Evolutionary conservation across 2,797 vertebrate genomes (phyloP).

Genomic region (Alosa sapidissima): DNA sequence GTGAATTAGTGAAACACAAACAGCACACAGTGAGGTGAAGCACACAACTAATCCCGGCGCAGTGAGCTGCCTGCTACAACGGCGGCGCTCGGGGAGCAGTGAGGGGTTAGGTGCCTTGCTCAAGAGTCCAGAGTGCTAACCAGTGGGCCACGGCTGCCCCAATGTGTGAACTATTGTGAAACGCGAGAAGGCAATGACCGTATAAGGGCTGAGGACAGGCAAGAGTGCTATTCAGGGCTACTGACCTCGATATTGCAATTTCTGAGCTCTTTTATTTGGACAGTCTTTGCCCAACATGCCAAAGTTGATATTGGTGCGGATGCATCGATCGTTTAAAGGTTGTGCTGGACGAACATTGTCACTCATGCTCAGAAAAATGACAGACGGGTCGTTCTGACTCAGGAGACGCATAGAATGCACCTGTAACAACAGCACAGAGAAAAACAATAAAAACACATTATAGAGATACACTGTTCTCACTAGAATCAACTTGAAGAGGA

Average conservation of each 20-base stretch:
- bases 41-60: too few relatives aligned
- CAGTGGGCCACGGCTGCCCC: too few relatives aligned
- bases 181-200: too few relatives aligned
- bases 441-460: background rate
- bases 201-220: too few relatives aligned
- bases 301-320: conserved; percentile 99
- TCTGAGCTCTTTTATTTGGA: conserved; percentile 97
- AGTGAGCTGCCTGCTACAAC: too few relatives aligned
- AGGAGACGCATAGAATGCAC: conserved; percentile 97
- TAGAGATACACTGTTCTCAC: background rate
- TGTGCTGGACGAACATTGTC: conserved; percentile 97
- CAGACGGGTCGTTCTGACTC: conserved; percentile 98
- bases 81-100: too few relatives aligned
- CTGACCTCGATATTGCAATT: conserved; percentile 96
- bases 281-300: conserved; percentile 98
- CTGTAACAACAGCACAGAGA: conserved; percentile 61
- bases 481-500: too few relatives aligned
- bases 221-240: background rate
- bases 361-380: conserved; percentile 99
- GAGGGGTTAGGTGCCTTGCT: too few relatives aligned
- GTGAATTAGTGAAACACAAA: too few relatives aligned
- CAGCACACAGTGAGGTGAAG: too few relatives aligned
- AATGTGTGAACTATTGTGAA: too few relatives aligned
- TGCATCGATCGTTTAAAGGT: conserved; percentile 96
- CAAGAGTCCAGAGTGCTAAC: too few relatives aligned